These are phyloP conservation scores for Holacanthella duospinosa DNA, from an alignment of 2,888 invertebrate genomes.

Conservation along the genomic window DNA sequence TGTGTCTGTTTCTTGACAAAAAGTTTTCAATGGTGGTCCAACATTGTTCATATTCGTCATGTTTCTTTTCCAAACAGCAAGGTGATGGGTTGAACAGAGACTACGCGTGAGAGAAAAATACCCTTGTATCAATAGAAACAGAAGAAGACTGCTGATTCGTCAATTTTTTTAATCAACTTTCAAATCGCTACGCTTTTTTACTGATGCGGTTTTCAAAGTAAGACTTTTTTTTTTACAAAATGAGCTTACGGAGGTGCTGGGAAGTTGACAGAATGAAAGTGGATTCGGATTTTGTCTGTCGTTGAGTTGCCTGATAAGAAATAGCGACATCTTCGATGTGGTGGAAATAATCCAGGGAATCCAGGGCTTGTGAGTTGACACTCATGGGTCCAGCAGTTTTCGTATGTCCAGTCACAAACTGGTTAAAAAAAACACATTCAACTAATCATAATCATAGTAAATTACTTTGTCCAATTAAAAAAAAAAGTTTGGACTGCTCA, in stretches of 20 bases:
- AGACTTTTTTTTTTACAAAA: neutral
- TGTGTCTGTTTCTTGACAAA: slow-evolving; percentile 25
- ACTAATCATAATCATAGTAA: neutral
- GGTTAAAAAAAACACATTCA: neutral
- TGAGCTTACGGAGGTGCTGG: slow-evolving; percentile 33
- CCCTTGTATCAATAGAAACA: neutral
- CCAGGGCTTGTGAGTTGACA: slow-evolving; percentile 59
- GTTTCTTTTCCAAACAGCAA: slow-evolving; percentile 8
- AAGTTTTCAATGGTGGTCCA: slow-evolving; percentile 29
- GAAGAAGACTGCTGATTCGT: neutral
- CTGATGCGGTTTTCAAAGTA: neutral
- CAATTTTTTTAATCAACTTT: neutral
- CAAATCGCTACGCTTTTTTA: neutral
- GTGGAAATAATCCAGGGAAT: slow-evolving; percentile 54
- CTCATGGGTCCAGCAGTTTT: slow-evolving; percentile 49
- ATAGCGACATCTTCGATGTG: slow-evolving; percentile 54
- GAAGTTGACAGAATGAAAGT: slow-evolving; percentile 30
- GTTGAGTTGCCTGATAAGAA: slow-evolving; percentile 58
- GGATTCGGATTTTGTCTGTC: slow-evolving; percentile 31
- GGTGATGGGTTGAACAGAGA: slow-evolving; percentile 4
- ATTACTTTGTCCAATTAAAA: neutral
- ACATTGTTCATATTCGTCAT: neutral
- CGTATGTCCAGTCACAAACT: slow-evolving; percentile 70
- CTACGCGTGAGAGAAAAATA: neutral
- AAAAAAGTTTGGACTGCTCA: neutral